Percentiles rank a stretch among this genome's conserved stretches.
Evolutionary conservation across 2,888 invertebrate species (phyloP).

Genomic region (Torymus tubicola): DNA sequence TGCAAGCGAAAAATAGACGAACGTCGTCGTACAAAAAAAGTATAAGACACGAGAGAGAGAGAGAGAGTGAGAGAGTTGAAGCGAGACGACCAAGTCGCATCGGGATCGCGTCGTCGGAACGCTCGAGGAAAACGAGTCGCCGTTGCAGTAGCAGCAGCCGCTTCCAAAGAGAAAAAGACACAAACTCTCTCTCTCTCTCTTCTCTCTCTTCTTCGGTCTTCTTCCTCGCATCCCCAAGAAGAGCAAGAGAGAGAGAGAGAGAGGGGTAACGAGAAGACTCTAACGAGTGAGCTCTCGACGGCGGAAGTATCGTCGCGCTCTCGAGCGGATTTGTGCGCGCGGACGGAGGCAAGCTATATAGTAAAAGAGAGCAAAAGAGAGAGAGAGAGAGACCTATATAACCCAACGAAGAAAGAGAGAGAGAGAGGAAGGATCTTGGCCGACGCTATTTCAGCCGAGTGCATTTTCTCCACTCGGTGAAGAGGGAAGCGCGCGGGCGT

Average conservation of each 20-base stretch:
- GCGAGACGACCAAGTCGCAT: too few species aligned
- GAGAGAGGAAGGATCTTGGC: not conserved
- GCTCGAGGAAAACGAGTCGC: too few species aligned
- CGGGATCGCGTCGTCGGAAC: too few species aligned
- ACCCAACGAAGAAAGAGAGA: not conserved
- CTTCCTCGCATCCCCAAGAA: slow-evolving; percentile 24
- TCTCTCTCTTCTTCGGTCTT: slow-evolving; percentile 47
- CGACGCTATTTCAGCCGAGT: slow-evolving; percentile 38
- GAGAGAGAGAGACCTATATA: too few species aligned
- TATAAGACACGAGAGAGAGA: too few species aligned
- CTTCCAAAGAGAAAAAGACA: too few species aligned
- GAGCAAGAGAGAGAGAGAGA: not conserved
- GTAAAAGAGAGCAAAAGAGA: too few species aligned
- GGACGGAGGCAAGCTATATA: not conserved
- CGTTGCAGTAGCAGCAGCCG: too few species aligned
- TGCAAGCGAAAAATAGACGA: too few species aligned
- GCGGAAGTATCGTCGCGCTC: not conserved
- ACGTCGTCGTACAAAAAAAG: too few species aligned
- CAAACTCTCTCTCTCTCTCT: slow-evolving; percentile 8
- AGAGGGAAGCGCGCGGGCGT: not conserved
- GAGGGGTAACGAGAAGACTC: not conserved
- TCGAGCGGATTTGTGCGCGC: not conserved
- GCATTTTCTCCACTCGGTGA: slow-evolving; percentile 35
- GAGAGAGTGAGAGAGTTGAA: too few species aligned
- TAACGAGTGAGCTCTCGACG: too few species aligned